Conservation (phyloP, 2,113 vertebrate species). For the Oreochromis aureus region DNA sequence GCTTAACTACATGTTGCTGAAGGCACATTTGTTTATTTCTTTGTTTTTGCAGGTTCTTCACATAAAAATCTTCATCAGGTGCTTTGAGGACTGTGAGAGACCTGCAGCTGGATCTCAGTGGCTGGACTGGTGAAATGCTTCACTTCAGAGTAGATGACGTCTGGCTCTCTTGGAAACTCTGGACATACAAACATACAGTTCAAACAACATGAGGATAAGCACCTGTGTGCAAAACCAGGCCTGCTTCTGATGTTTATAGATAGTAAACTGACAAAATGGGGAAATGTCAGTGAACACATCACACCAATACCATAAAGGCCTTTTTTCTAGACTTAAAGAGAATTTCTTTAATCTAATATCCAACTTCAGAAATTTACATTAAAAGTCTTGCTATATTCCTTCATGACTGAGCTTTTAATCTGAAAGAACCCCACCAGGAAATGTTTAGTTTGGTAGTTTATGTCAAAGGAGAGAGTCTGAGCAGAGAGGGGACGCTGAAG, state of each 20-base stretch:
- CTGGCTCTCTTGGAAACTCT: not conserved
- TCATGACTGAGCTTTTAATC: not conserved
- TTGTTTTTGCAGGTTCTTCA: not conserved
- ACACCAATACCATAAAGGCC: not conserved
- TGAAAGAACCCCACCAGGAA: not conserved
- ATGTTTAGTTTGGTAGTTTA: not conserved
- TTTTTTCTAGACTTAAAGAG: not conserved
- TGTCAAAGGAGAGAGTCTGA: not conserved
- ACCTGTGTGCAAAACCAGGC: rapidly evolving
- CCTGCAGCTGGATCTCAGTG: not conserved
- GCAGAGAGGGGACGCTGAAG: not conserved
- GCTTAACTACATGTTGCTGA: not conserved
- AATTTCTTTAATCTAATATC: not conserved
- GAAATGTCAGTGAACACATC: not conserved
- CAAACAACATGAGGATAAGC: not conserved
- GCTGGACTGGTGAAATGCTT: not conserved
- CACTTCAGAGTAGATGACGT: not conserved
- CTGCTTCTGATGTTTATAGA: not conserved
- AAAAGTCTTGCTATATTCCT: not conserved
- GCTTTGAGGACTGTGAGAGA: not conserved
- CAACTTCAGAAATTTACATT: not conserved
- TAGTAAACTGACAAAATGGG: not conserved
- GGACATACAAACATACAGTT: not conserved
- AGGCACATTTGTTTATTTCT: not conserved
- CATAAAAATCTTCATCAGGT: not conserved